Evolutionary conservation across 2,797 vertebrate genomes (phyloP), one percentile per base, ranked within the genome.

Genomic region (Avahi laniger): DNA sequence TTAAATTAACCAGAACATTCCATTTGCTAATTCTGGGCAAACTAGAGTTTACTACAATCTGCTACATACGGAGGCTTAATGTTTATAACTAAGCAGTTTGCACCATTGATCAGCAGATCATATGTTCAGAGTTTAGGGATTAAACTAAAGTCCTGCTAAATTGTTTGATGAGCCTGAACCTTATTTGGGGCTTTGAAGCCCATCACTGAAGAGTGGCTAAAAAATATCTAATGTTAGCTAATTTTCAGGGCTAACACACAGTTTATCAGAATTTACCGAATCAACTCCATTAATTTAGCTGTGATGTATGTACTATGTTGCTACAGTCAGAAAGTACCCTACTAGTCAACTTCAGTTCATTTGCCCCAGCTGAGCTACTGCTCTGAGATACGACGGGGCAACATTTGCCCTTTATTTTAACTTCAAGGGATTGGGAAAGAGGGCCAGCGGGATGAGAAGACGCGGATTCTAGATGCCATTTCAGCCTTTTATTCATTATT

Each of bases 361-460:
- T 85, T 89, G 54, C 33, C 1, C 13, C 43, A 89, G 20, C 9
- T 43, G 18, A 50, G 24, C 33, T 80, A 14, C 38, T 41, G 7
- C 13, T 57, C 13, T 4, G 14, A 28, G 20, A 17, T 48, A 33
- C 48, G 46, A 70, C 46, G 12, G 52, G 83, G 67, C 61, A 43
- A 73, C 73, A 11, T 57, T 80, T 84, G 24, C 48, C 33, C 76
- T 94, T 86, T 73, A 43, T 48, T 87, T 95, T 93, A 93, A 69
- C 63, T 82, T 95, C 1, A 38, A 50, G 52, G 46, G 10, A 5
- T 12, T 79, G 46, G 22, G 67, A 52, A 81, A 67, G 14, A 81
- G 33, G 4, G n/a, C 35, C 26, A 4, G 26, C 35, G 33, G 82
- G 24, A n/a, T 41, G 89, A 79, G 48, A 95, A 79, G 35, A n/a